phyloP scores from a whole-genome alignment of 2,888 invertebrate genomes.

The Teinopalpus imperialis region DNA sequence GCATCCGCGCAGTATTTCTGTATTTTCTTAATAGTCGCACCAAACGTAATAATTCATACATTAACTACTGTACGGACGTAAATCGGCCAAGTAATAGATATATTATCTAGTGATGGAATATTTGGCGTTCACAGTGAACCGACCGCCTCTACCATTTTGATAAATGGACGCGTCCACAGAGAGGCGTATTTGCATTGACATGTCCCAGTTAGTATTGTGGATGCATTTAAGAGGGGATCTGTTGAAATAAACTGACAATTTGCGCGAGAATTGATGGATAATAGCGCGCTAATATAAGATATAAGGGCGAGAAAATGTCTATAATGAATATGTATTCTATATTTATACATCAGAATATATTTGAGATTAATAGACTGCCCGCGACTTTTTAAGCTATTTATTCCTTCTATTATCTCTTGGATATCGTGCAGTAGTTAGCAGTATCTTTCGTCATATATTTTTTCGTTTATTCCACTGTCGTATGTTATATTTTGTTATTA shows the following conservation, averaged over 20 bases:
- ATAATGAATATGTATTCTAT: no score
- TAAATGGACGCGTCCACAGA: constrained; percentile 16
- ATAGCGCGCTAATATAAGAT: no score
- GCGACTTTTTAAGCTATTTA: no score
- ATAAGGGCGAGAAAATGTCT: no score
- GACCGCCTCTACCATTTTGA: constrained; percentile 25
- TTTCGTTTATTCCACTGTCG: no score
- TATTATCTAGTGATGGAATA: constrained; percentile 29
- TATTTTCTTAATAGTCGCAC: not conserved
- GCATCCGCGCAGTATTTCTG: not conserved
- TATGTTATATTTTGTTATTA: no score
- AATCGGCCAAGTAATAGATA: constrained; percentile 29
- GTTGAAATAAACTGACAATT: constrained; percentile 10
- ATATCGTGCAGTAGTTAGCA: no score
- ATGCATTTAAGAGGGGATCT: constrained; percentile 9
- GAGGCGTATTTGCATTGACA: constrained; percentile 20
- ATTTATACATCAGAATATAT: no score
- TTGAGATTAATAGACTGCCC: no score
- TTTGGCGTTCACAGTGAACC: constrained; percentile 30
- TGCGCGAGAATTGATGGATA: not conserved
- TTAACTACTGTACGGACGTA: constrained; percentile 18
- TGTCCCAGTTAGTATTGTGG: constrained; percentile 22
- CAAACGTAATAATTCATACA: constrained; percentile 22
- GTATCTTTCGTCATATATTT: no score
- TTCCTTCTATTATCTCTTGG: no score